Base-by-base conservation (phyloP, 2,113 vertebrate genomes). In the Actenoides hombroni region DNA sequence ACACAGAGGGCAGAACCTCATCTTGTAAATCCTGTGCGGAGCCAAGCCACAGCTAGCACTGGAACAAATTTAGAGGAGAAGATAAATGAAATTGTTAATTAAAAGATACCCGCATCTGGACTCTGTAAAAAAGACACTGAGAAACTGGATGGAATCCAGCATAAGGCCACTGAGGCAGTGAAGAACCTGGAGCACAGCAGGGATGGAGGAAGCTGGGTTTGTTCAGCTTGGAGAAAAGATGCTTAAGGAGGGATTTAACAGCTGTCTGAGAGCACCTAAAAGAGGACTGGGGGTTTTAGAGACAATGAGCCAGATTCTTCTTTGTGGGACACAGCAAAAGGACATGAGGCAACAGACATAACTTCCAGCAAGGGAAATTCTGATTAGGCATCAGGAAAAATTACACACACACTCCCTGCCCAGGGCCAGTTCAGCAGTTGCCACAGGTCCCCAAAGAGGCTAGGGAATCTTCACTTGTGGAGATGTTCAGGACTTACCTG, bases 181-280 rank as follows among this genome's bases (percentile, higher is more conserved):
- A 82, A 46, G 61, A 71, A 15, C 57, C 67, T 33, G 28, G 35
- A 79, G 17, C 25, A 70, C 15, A 39, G 49, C 11, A 28, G 28
- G 10, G 28, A 39, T 1, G 0, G 16, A 44, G 10, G 39, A 42
- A 82, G 51, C 14, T 67, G n/a, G 24, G 28, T 49, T 91, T 68
- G 74, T 79, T 82, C 81, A 75, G 13, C 65, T 48, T 68, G 74
- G 46, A 91, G 73, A 81, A 92, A 90, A 85, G 26, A 44, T 35
- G 14, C 20, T 56, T 37, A 49, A 59, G 20, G 48, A 89, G 23
- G 42, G 31, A 60, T 78, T 87, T 71, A 79, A 74, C 29, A 75
- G 51, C 77, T 77, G 12, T n/a, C 40, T 46, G 61, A 68, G 44
- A 73, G 20, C 51, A 73, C 54, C 35, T 53, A 64, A 53, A 64